Percentiles rank a stretch among this genome's conserved stretches.
These are phyloP conservation scores for Sparus aurata DNA, from an alignment of 2,797 vertebrate genomes.

Conservation along the genomic window DNA sequence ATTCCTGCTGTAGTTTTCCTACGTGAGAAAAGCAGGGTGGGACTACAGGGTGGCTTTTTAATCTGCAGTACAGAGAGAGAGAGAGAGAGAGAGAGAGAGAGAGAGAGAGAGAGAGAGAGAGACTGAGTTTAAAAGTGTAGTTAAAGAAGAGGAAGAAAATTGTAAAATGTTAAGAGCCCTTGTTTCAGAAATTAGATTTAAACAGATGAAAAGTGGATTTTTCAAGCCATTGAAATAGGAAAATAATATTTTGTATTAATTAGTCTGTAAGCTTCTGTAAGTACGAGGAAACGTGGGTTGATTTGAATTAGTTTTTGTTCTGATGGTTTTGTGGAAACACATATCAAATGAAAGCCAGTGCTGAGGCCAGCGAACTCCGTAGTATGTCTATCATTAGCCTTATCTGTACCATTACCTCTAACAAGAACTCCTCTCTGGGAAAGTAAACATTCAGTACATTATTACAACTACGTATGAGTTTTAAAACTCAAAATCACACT, in stretches of 20 bases:
- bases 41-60: slow-evolving; percentile 32
- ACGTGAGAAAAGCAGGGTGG: slow-evolving; percentile 35
- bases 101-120: slow-evolving; percentile 9
- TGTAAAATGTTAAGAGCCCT: slow-evolving; percentile 24
- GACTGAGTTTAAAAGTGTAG: slow-evolving; percentile 28
- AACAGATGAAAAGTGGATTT: slow-evolving; percentile 43
- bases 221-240: slow-evolving; percentile 34
- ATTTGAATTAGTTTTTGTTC: slow-evolving; percentile 6
- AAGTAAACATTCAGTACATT: slow-evolving; percentile 27
- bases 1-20: slow-evolving; percentile 33
- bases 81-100: not conserved
- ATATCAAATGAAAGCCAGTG: slow-evolving; percentile 16
- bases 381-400: slow-evolving; percentile 47
- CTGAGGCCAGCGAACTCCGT: slow-evolving; percentile 27
- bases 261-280: slow-evolving; percentile 10
- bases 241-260: slow-evolving; percentile 24
- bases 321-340: slow-evolving; percentile 10
- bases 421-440: slow-evolving; percentile 16
- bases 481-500: slow-evolving; percentile 12
- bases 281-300: not conserved
- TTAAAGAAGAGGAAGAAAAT: slow-evolving; percentile 18
- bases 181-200: slow-evolving; percentile 37
- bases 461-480: not conserved
- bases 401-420: not conserved
- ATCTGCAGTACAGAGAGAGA: slow-evolving; percentile 19